Percentiles rank a stretch among this genome's conserved stretches.
These are phyloP conservation scores for Otis tarda DNA, from an alignment of 2,113 vertebrate species.

Conservation along the genomic window DNA sequence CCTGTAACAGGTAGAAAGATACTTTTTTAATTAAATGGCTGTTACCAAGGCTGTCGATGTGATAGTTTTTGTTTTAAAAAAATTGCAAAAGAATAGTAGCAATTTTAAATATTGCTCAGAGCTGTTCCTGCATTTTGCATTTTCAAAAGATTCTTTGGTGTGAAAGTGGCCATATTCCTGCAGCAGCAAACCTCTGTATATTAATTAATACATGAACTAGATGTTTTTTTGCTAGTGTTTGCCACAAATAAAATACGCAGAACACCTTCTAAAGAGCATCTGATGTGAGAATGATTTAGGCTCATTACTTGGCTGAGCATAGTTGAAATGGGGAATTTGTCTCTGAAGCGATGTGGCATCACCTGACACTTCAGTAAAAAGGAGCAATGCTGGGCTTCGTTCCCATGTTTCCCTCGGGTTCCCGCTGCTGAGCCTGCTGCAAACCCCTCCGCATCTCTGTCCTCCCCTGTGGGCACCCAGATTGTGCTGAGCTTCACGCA, in stretches of 20 bases:
- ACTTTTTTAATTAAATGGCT: not conserved
- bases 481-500: accelerated
- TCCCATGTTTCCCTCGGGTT: not conserved
- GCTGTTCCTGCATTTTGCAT: not conserved
- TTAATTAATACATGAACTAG: not conserved
- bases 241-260: not conserved
- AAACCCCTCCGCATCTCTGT: not conserved
- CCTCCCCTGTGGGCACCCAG: not conserved
- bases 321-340: not conserved
- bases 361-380: not conserved
- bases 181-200: not conserved
- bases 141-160: conserved; percentile 10
- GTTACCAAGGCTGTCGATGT: conserved; percentile 1
- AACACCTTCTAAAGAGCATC: conserved; percentile 15
- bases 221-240: not conserved
- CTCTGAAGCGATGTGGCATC: not conserved
- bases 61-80: not conserved
- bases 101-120: not conserved
- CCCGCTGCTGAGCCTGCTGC: not conserved
- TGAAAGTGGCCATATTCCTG: conserved; percentile 18
- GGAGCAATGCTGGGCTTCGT: not conserved
- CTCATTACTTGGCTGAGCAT: not conserved
- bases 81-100: not conserved
- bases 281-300: not conserved
- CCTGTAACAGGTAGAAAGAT: not conserved